phyloP scores from a whole-genome alignment of 2,797 vertebrate species.

The Nothura maculosa region DNA sequence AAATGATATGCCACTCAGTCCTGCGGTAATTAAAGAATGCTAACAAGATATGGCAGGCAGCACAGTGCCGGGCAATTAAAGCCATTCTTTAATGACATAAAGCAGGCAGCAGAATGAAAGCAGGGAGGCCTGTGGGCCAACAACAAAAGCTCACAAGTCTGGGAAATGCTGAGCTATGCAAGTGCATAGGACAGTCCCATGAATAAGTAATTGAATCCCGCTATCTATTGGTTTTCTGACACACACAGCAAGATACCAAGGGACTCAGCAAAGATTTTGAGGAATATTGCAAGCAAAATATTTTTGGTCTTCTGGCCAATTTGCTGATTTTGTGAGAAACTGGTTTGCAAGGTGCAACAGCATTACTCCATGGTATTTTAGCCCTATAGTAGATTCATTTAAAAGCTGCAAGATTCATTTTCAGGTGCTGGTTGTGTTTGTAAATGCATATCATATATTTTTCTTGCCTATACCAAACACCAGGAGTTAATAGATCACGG shows the following conservation, averaged over 20 bases:
- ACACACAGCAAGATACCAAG: neutral
- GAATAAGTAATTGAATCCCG: conserved; percentile 13
- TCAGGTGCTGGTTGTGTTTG: neutral
- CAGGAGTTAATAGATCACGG: neutral
- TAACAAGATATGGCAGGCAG: conserved; percentile 13
- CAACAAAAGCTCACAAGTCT: neutral
- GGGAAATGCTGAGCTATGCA: conserved; percentile 33
- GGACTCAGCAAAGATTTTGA: conserved; percentile 38
- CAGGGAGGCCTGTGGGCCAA: neutral
- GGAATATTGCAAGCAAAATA: neutral
- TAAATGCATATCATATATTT: neutral
- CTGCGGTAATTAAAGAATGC: conserved; percentile 31
- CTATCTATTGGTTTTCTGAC: neutral
- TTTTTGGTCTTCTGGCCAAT: neutral
- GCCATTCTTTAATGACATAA: neutral
- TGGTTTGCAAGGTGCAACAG: neutral
- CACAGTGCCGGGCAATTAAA: neutral
- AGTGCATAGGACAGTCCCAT: neutral
- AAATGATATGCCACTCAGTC: neutral
- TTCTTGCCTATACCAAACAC: neutral
- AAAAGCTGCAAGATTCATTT: neutral
- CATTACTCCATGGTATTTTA: neutral
- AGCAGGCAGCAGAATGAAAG: conserved; percentile 7
- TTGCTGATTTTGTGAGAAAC: neutral
- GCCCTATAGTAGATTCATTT: neutral